Base-by-base conservation (phyloP, 2,113 vertebrate genomes). In the Ceratotherium simum region DNA sequence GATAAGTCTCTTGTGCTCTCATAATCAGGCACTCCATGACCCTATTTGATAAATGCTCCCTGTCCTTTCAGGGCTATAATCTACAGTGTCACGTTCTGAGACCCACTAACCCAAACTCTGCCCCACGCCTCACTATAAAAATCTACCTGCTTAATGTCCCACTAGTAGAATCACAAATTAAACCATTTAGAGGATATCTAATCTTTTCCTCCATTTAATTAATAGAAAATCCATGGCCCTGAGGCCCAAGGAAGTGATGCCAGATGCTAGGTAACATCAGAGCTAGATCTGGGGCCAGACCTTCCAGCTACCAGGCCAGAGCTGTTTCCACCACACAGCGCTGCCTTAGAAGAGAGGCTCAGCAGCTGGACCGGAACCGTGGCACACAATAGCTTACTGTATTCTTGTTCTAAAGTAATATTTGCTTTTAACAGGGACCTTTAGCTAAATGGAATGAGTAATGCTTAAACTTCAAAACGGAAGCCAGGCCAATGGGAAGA, bases 381-480 rank as follows among this genome's bases (percentile, higher is more conserved):
- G n/a, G 13, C 58, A 46, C 27, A 72, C 29, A 84, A 65, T 6
- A n/a, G 69, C 13, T 60, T 54, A 21, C 36, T 76, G 46, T 62
- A 58, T 17, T 72, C 36, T 13, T 17, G 65, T 70, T 76, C 65
- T 51, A 73, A 69, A 76, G 72, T 12, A 36, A 31, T 33, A 64
- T 33, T 62, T 92, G n/a, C 65, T 93, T 90, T 78, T 72, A 91
- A 86, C 17, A 65, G 27, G 23, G 56, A 42, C 64, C 31, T 54
- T 85, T 64, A 60, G 23, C 54, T 89, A 42, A 64, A 95, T 48
- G 67, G 46, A 64, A 62, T 79, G 67, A 82, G 25, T 60, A 89
- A 95, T 73, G 31, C 46, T 82, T 96, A 58, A 29, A 79, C 86
- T 96, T 92, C 33, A 62, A 83, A 93, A 97, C 11, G 62, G 39